Base-by-base conservation (phyloP, 2,797 vertebrate species). In the Lacerta agilis region DNA sequence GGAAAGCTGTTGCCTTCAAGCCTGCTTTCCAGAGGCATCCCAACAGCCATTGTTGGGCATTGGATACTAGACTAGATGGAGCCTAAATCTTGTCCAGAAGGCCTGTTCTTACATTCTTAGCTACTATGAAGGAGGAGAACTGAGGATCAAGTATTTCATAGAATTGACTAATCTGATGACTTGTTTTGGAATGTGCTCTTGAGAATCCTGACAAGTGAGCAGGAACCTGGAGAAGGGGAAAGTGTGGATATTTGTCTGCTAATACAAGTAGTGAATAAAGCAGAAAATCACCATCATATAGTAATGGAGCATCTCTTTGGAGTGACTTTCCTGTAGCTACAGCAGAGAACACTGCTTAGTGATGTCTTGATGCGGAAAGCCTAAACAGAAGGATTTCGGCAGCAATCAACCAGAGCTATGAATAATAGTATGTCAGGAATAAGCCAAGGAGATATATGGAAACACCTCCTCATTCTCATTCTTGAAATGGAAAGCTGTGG, bases 261-360 rank as follows among this genome's bases (percentile, higher is more conserved):
- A 29, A 69, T 8, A 29, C 67, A 67, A 10, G 25, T 36, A 72
- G 45, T 25, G 69, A 73, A 17, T 29, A 58, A 73, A 8, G 18
- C 9, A 85, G 36, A 8, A 83, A 7, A 25, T 13, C 45, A 36
- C 67, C 69, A 36, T 20, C n/a, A 69, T 17, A 64, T 5, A 41
- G 79, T 23, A 27, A 8, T 5, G 8, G 25, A 76, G 6, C 61
- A 66, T 76, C 55, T 85, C 49, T 38, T 15, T 64, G 38, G 8
- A 77, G 61, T 72, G 43, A n/a, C 36, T 55, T 90, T 23, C 88
- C n/a, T 85, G 64, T 20, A 85, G 78, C 3, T 43, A 33, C 69
- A 72, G 71, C 82, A 86, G 43, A 45, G 36, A 79, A 33, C 41
- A 43, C 27, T 43, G 1, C 8, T 5, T 86, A 11, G 33, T 67